Conservation (phyloP, 37 sponge, comb jelly and placozoan species). For the Geodia barretti region DNA sequence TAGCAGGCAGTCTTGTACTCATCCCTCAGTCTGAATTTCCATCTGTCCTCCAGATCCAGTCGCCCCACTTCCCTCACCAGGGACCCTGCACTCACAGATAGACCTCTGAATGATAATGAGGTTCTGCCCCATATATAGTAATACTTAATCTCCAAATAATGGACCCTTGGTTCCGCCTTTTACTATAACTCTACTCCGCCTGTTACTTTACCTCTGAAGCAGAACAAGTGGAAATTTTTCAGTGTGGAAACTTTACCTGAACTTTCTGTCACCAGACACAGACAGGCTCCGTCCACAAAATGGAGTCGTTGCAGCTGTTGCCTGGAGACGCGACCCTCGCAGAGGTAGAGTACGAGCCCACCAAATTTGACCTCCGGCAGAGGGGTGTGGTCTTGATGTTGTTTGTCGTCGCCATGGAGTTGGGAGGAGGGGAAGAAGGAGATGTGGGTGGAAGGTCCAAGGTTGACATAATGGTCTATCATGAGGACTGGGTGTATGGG, state of each 20-base stretch:
- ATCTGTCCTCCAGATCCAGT: conserved; percentile 89
- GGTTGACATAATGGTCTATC: conserved; percentile 79
- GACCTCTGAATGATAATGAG: too few relatives aligned
- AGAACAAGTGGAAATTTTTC: too few relatives aligned
- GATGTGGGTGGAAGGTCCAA: conserved; percentile 60
- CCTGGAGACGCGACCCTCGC: conserved; percentile 60
- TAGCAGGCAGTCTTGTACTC: conserved; percentile 89
- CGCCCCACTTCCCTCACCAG: conserved; percentile 89
- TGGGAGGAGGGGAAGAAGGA: conserved; percentile 40
- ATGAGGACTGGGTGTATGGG: conserved; percentile 64
- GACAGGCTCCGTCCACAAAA: conserved; percentile 80
- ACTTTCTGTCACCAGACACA: conserved; percentile 85
- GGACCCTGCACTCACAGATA: too few relatives aligned
- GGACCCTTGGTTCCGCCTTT: too few relatives aligned
- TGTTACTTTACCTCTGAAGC: too few relatives aligned
- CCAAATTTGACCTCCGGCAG: conserved; percentile 54
- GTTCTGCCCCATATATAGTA: too few relatives aligned
- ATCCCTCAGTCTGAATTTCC: conserved; percentile 88
- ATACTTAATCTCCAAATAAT: too few relatives aligned
- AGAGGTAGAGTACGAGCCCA: conserved; percentile 83
- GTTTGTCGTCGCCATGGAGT: background rate
- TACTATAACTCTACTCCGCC: too few relatives aligned
- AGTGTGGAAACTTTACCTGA: too few relatives aligned
- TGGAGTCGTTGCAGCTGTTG: conserved; percentile 63
- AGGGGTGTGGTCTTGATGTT: too few relatives aligned